Evolutionary conservation across 1,140 invertebrate species (phyloP), one percentile per base, ranked within the genome.

Genomic region (Tachypleus tridentatus): DNA sequence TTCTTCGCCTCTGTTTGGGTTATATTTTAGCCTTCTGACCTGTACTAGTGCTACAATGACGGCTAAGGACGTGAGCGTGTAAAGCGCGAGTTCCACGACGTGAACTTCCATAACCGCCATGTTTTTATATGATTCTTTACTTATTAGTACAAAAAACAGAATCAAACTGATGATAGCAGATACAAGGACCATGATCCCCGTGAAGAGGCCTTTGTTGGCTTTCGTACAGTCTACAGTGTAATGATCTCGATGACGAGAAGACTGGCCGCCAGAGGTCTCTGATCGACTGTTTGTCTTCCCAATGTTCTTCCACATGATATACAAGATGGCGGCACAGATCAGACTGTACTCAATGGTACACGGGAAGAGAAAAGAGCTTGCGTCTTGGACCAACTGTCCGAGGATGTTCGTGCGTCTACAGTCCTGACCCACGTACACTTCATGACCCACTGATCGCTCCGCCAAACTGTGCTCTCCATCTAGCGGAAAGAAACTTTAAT

Each of bases 291-390:
- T 48, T 52, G 65, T 69, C n/a, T 63, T 50, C 47, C 66, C 69
- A 52, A 91, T 90, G 74, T 88, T 87, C 74, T 91, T 91, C 92
- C 92, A 95, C 89, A 95, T 94, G 11, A 94, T 91, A 73, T 94
- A 95, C 10, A 84, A 77, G 60, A 97, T 93, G 48, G 93, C 93
- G 0, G 93, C 93, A 72, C 93, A 97, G 61, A 98, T 96, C 29
- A 97, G 80, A 61, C 91, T 94, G 77, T 97, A 97, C 77, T 97
- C 93, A 68, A 97, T 96, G 29, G 91, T 95, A 76, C 93, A 97
- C 3, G 94, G 94, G 72, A 97, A 97, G 0, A 98, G 80, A 73
- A 93, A 93, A 2, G 87, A 87, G 47, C 86, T 86, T 0, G 91
- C 90, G 69, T 91, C 87, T 74, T 93, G 87, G 0, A 94, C 92